Evolutionary conservation across 1,140 invertebrate genomes (phyloP), one percentile per base, ranked within the genome.

Genomic region (Drosophila navojoa): DNA sequence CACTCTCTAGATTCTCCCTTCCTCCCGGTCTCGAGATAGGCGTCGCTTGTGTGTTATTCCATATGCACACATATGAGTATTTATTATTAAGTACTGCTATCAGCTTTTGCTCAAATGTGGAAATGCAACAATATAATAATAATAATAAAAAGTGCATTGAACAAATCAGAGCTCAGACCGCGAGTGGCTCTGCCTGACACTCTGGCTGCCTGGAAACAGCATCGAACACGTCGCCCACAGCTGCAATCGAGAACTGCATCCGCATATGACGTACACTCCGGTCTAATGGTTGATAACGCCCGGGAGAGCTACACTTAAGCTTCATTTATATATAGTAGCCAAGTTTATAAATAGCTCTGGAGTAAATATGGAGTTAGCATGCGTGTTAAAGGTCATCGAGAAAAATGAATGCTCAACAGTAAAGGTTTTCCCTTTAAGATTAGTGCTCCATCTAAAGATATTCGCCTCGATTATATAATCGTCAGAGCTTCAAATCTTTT

Each of bases 181-280:
- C 19, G n/a, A n/a, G 6, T 16, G 44, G 32, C 16, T 15, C 27
- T 54, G 38, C 52, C 40, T 9, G 27, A 11, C 19, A 4, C 29
- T 3, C 3, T 5, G 32, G 9, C 53, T 13, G 55, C 64, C 55
- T 73, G 54, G 64, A 73, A 73, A 73, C 64, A 72, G 40, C 15
- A 32, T 9, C 15, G 52, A 55, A 38, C n/a, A 35, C 45, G 47
- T 54, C 61, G 59, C 22, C 55, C 19, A 38, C 55, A 54, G 64
- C 64, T 68, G 54, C 47, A 60, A 67, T 67, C 25, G 9, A 53
- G 55, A 15, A 47, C 55, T 72, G 64, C 71, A 73, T 73, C 71
- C 71, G 71, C 71, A 69, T 61, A 57, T 73, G 71, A 73, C 71
- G 71, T 73, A 25, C 35, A 16, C n/a, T 10, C 19, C 63, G 44